Percentiles rank a stretch among this genome's conserved stretches.
phyloP scores from a whole-genome alignment of 2,888 invertebrate species.

The Mechanitis messenoides region DNA sequence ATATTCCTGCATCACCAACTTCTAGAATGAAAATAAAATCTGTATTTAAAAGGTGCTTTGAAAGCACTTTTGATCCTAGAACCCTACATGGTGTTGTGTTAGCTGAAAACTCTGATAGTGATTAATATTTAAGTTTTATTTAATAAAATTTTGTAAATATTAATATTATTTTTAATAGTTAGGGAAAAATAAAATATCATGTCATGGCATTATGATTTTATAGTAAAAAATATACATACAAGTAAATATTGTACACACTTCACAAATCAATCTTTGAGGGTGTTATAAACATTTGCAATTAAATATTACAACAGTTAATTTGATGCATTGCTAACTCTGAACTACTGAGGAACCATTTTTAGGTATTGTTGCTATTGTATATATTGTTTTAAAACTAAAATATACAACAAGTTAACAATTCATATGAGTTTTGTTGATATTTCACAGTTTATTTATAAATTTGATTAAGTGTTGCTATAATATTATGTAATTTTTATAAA shows the following conservation, averaged over 20 bases:
- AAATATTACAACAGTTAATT: slow-evolving; percentile 24
- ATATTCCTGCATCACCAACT: slow-evolving; percentile 78
- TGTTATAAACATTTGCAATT: slow-evolving; percentile 36
- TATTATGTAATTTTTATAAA: background rate
- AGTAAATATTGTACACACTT: slow-evolving; percentile 68
- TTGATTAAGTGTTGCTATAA: background rate
- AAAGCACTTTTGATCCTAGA: slow-evolving; percentile 81
- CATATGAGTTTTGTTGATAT: slow-evolving; percentile 14
- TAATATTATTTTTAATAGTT: background rate
- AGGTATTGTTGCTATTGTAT: slow-evolving; percentile 15
- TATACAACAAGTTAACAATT: slow-evolving; percentile 17
- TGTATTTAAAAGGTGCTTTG: slow-evolving; percentile 84
- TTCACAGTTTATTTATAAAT: slow-evolving; percentile 4
- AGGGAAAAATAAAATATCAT: slow-evolving; percentile 56
- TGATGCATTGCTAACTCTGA: slow-evolving; percentile 22
- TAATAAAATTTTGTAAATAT: slow-evolving; percentile 6
- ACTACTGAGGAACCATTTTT: slow-evolving; percentile 25
- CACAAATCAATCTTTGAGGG: slow-evolving; percentile 62
- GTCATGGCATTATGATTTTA: slow-evolving; percentile 74
- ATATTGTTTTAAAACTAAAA: slow-evolving; percentile 18
- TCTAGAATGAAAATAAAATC: slow-evolving; percentile 76
- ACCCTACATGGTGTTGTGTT: slow-evolving; percentile 77
- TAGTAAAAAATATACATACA: slow-evolving; percentile 74
- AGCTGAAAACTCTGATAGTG: slow-evolving; percentile 85
- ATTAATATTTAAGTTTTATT: slow-evolving; percentile 33